Evolutionary conservation across 2,113 vertebrate genomes (phyloP).

Genomic region (Hystrix brachyura): DNA sequence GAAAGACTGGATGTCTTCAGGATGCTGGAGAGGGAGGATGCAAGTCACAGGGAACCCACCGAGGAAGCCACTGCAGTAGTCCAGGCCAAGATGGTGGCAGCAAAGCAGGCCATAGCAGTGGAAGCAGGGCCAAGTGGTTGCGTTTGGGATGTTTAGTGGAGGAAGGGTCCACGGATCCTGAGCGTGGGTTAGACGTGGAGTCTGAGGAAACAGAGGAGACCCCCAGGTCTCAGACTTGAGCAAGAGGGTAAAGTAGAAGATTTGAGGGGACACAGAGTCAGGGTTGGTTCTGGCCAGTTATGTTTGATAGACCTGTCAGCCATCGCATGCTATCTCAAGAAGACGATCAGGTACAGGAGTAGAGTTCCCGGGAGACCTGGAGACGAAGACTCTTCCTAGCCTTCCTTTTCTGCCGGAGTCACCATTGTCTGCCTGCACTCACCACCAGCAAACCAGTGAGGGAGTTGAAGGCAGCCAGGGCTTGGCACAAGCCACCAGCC

Average conservation of each 20-base stretch:
- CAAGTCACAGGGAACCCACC: neutral
- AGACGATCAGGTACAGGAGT: rapidly evolving
- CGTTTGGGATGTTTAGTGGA: rapidly evolving
- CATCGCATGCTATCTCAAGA: rapidly evolving
- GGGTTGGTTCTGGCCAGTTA: neutral
- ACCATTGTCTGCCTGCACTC: no score
- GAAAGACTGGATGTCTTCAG: rapidly evolving
- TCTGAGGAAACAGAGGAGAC: neutral
- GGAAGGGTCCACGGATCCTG: rapidly evolving
- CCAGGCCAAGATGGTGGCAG: neutral
- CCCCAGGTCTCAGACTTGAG: neutral
- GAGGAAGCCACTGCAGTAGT: neutral
- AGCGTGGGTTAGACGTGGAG: neutral
- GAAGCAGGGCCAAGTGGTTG: rapidly evolving
- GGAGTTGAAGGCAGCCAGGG: neutral
- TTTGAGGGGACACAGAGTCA: rapidly evolving
- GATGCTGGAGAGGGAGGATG: neutral
- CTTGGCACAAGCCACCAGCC: neutral
- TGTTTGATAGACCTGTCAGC: neutral
- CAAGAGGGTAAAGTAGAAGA: no score
- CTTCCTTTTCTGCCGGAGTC: neutral
- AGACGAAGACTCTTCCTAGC: rapidly evolving
- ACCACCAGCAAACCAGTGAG: neutral
- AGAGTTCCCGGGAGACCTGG: neutral
- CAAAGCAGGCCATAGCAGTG: neutral